Conservation (phyloP, 2,888 invertebrate species). For the Nomada flava region DNA sequence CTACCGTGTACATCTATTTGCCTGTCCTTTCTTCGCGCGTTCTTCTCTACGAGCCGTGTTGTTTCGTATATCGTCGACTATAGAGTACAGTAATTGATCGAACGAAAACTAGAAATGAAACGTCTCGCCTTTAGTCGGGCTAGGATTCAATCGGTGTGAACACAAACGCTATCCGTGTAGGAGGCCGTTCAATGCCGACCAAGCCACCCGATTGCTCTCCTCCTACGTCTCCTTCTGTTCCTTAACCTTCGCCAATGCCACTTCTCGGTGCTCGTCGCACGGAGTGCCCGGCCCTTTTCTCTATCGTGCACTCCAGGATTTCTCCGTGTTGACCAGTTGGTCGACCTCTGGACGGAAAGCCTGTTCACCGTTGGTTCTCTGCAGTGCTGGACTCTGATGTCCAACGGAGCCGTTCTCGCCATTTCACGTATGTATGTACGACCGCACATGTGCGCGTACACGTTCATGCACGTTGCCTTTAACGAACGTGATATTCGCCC, state of each 20-base stretch:
- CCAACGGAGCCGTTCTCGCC: conserved; percentile 35
- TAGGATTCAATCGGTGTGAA: conserved; percentile 71
- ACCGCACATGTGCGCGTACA: not conserved
- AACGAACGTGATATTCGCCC: conserved; percentile 47
- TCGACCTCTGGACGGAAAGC: conserved; percentile 42
- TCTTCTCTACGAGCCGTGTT: not conserved
- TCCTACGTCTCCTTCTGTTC: not conserved
- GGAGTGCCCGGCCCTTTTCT: conserved; percentile 25
- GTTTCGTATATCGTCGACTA: not conserved
- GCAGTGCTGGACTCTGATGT: conserved; percentile 49
- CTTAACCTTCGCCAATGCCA: not conserved
- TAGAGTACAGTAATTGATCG: not conserved
- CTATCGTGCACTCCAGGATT: conserved; percentile 46
- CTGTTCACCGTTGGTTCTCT: conserved; percentile 32
- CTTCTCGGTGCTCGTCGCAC: not conserved
- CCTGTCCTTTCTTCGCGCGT: no score
- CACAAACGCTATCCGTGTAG: conserved; percentile 49
- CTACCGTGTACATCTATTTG: conserved; percentile 3
- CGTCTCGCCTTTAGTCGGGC: conserved; percentile 62
- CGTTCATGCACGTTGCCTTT: conserved; percentile 39
- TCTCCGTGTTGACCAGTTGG: conserved; percentile 34
- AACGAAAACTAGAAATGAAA: conserved; percentile 29
- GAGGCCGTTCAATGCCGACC: conserved; percentile 55
- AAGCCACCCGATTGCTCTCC: conserved; percentile 35
- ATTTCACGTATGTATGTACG: not conserved